Evolutionary conservation across 1,140 invertebrate genomes (phyloP).

Genomic region (Drosophila littoralis): DNA sequence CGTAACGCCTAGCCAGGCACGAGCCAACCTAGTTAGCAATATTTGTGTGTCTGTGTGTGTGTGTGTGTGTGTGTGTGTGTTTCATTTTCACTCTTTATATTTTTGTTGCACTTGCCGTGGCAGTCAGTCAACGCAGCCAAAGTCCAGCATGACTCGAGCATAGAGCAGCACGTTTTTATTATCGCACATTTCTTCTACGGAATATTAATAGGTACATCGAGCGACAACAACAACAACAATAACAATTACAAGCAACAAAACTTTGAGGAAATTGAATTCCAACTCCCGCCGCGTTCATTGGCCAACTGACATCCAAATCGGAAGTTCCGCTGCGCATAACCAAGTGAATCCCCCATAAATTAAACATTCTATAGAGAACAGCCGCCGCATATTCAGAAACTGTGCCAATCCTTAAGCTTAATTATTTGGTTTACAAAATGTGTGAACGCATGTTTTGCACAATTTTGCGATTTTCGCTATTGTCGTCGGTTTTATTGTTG

Average conservation of each 20-base stretch:
- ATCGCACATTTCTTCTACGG: constrained; percentile 70
- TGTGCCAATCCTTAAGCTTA: constrained; percentile 44
- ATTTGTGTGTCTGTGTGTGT: not conserved
- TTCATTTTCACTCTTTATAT: constrained; percentile 64
- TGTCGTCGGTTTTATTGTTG: constrained; percentile 49
- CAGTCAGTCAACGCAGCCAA: constrained; percentile 34
- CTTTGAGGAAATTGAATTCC: constrained; percentile 58
- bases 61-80: constrained; percentile 17
- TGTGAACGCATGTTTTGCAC: constrained; percentile 25
- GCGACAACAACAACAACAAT: constrained; percentile 19
- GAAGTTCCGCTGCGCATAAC: constrained; percentile 49
- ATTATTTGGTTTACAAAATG: constrained; percentile 42
- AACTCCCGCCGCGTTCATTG: constrained; percentile 56
- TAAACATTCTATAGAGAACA: constrained; percentile 32
- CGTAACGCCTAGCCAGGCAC: constrained; percentile 66
- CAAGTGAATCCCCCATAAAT: constrained; percentile 41
- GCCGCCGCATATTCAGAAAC: constrained; percentile 8
- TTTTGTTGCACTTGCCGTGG: constrained; percentile 29
- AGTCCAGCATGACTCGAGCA: constrained; percentile 13
- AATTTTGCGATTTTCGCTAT: constrained; percentile 45
- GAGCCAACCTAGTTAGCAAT: constrained; percentile 67
- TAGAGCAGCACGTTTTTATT: constrained; percentile 70
- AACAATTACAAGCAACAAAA: constrained; percentile 31
- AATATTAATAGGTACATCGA: constrained; percentile 55
- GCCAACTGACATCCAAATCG: constrained; percentile 55